Percentiles rank a stretch among this genome's conserved stretches.
These are phyloP conservation scores for Astyanax mexicanus DNA, from an alignment of 2,797 vertebrate genomes.

Conservation along the genomic window DNA sequence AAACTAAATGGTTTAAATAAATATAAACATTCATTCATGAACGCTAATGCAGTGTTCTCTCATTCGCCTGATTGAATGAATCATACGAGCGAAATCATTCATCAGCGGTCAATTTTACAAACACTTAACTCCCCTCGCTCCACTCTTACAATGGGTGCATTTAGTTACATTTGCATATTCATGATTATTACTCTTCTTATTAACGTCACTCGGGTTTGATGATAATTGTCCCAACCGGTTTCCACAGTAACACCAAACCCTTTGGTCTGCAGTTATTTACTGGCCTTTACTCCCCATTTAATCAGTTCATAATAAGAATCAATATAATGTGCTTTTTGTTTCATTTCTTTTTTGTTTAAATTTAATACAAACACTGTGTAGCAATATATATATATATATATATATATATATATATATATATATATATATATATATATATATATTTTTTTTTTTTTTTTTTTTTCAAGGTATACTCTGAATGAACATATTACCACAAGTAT, in stretches of 20 bases:
- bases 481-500: no score
- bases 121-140: constrained; percentile 25
- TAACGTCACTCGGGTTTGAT: constrained; percentile 35
- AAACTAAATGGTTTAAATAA: no score
- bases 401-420: no score
- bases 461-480: no score
- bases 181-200: constrained; percentile 45
- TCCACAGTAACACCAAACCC: constrained; percentile 19
- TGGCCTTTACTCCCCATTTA: background rate
- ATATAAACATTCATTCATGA: no score
- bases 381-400: no score
- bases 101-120: constrained; percentile 25
- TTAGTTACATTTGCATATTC: constrained; percentile 35
- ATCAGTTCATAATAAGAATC: no score
- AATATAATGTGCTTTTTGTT: no score
- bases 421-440: no score
- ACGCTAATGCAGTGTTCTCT: constrained; percentile 2
- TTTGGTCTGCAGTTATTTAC: background rate
- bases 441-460: no score
- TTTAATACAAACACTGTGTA: no score
- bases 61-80: constrained; percentile 18
- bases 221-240: constrained; percentile 37
- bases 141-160: constrained; percentile 28
- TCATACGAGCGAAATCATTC: constrained; percentile 7
- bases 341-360: no score